Base-by-base conservation (phyloP, 2,888 invertebrate species). In the Galeopsomyia nigrocyanea region DNA sequence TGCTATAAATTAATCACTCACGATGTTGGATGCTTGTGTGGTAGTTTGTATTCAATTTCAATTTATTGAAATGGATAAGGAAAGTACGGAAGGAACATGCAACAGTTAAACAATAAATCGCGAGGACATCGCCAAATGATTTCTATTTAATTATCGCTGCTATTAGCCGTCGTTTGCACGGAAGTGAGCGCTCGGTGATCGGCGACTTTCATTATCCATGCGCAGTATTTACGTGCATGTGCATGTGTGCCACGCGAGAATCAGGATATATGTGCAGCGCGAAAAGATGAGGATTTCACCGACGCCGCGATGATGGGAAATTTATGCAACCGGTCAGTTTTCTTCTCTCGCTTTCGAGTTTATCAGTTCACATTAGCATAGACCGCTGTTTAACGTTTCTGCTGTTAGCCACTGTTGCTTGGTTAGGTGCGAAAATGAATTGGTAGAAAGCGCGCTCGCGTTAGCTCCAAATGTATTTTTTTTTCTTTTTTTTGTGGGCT, bases 221-320 rank as follows among this genome's bases (percentile, higher is more conserved):
- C 19, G 39, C n/a, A 53, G 22, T 46, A 0, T 3, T 26, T 47
- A 39, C 47, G 22, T 53, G 47, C 31, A 68, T 64, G 64, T 53
- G 53, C 53, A 68, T 60, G 64, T 61, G 61, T 65, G 68, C 39
- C 39, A 10, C 39, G 7, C 26, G 26, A 26, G 26, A 26, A 9
- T 64, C 60, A 68, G 68, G 56, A 66, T 66, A 57, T 31, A 13
- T 3, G n/a, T 13, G n/a, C n/a, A 17, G 22, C 53, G 21, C 53
- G 55, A 49, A 22, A 68, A 71, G 22, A 70, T 66, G 49, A 72
- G 64, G 73, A 77, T 75, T 73, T 74, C 64, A 68, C 60, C 72
- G 73, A 75, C 71, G 77, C 39, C 39, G 39, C 74, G 53, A 78
- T 71, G 71, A 82, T 80, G 82, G 83, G 81, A 78, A 82, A 78